A percentile compares a stretch with the other conserved stretches of the same genome.
Conservation (phyloP, 2,113 vertebrate species). For the Malurus alboscapulatus region DNA sequence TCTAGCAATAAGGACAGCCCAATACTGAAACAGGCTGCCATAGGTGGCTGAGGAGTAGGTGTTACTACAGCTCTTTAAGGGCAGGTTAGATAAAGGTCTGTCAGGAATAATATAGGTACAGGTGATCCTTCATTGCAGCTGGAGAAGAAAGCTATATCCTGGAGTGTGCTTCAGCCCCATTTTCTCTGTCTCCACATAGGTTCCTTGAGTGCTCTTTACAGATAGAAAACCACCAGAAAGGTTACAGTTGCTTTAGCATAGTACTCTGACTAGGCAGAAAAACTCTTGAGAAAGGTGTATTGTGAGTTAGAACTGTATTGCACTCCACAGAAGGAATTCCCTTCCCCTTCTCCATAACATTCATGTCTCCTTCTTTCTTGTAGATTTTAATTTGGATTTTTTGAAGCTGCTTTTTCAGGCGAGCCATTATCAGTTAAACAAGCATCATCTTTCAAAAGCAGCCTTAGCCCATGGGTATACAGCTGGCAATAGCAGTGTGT, state of each 20-base stretch:
- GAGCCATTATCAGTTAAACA: not conserved
- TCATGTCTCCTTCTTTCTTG: not conserved
- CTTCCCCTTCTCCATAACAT: not conserved
- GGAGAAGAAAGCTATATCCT: not conserved
- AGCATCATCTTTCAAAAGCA: slow-evolving; percentile 2
- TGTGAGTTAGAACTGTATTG: not conserved
- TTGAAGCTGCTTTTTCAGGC: not conserved
- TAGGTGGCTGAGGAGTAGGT: not conserved
- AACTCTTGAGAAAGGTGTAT: not conserved
- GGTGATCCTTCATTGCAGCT: not conserved
- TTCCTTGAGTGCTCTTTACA: not conserved
- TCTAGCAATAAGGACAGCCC: fast-evolving
- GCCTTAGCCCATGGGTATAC: not conserved
- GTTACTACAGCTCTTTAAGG: not conserved
- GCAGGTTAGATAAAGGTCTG: not conserved
- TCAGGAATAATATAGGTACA: not conserved
- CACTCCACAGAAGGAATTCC: not conserved
- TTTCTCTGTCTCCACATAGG: not conserved
- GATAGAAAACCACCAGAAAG: not conserved
- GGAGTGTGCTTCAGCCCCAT: not conserved
- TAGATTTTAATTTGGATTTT: slow-evolving; percentile 1
- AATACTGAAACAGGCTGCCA: not conserved
- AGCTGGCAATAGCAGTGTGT: not conserved
- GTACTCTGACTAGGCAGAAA: not conserved
- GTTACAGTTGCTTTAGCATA: not conserved